Evolutionary conservation across 92 coral and sea anemone genomes (phyloP).

Genomic region (Umimayanthus kanabou): DNA sequence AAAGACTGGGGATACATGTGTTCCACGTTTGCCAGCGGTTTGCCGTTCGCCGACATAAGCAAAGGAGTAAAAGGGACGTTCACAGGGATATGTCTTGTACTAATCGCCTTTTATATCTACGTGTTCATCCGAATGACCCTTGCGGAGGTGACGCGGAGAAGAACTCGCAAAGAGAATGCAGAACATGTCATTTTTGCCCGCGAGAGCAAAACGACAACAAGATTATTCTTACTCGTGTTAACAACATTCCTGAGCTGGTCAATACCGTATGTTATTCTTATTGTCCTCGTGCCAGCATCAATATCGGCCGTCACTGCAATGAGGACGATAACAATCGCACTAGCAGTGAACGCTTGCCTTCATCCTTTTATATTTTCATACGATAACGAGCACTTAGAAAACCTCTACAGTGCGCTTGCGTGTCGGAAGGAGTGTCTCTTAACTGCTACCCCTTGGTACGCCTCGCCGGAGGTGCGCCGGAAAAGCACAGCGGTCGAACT

Average conservation of each 20-base stretch:
- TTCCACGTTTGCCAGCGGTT: slow-evolving; percentile 67
- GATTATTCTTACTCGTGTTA: slow-evolving; percentile 67
- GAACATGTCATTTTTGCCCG: slow-evolving; percentile 41
- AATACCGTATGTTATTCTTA: slow-evolving; percentile 69
- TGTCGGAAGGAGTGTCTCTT: slow-evolving; percentile 59
- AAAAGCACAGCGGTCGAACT: slow-evolving; percentile 33
- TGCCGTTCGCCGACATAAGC: slow-evolving; percentile 66
- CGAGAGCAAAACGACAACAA: slow-evolving; percentile 72
- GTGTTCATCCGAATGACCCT: slow-evolving; percentile 65
- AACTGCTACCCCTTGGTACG: slow-evolving; percentile 34
- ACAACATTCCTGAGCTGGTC: slow-evolving; percentile 79
- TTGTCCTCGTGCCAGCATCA: slow-evolving; percentile 65
- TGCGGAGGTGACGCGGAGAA: slow-evolving; percentile 32
- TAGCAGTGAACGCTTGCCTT: slow-evolving; percentile 79
- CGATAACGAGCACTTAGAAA: slow-evolving; percentile 79
- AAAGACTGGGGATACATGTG: slow-evolving; percentile 87
- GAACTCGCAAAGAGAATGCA: slow-evolving; percentile 40
- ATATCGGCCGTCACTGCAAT: slow-evolving; percentile 70
- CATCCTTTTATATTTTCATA: slow-evolving; percentile 84
- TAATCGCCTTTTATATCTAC: slow-evolving; percentile 61
- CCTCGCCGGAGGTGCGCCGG: slow-evolving; percentile 39
- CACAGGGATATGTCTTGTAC: slow-evolving; percentile 56
- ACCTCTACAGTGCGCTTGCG: slow-evolving; percentile 73
- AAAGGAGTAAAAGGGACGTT: slow-evolving; percentile 70
- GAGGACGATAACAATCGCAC: slow-evolving; percentile 77